Percentiles rank a stretch among this genome's conserved stretches.
phyloP scores from a whole-genome alignment of 2,888 invertebrate species.

The Drosophila paracracens region DNA sequence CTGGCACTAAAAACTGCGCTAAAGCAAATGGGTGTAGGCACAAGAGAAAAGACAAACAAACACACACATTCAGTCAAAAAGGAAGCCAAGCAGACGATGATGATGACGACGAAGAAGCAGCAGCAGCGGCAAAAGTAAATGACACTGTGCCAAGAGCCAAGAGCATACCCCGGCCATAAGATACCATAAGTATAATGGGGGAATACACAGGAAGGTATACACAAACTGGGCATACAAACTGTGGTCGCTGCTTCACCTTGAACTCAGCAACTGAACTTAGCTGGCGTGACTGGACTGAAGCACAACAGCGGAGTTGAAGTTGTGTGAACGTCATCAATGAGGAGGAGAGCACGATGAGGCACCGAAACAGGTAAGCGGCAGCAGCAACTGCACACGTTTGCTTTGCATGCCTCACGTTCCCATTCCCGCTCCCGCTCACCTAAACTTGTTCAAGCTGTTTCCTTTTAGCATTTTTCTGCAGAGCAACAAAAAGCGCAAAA shows the following conservation, averaged over 20 bases:
- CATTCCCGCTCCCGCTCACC: neutral
- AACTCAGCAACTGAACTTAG: slow-evolving; percentile 77
- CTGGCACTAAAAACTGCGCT: slow-evolving; percentile 59
- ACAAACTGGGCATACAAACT: slow-evolving; percentile 27
- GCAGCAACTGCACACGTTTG: slow-evolving; percentile 32
- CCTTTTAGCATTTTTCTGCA: slow-evolving; percentile 55
- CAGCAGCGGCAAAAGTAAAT: slow-evolving; percentile 31
- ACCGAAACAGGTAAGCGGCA: slow-evolving; percentile 40
- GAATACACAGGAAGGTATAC: slow-evolving; percentile 19
- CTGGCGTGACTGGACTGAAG: slow-evolving; percentile 51
- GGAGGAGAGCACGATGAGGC: slow-evolving; percentile 6
- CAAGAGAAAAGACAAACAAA: slow-evolving; percentile 5
- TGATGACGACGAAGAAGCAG: slow-evolving; percentile 23
- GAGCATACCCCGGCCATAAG: slow-evolving; percentile 5
- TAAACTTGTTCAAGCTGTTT: slow-evolving; percentile 41
- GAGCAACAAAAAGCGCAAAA: slow-evolving; percentile 4
- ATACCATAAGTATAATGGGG: slow-evolving; percentile 10
- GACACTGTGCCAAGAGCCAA: slow-evolving; percentile 54
- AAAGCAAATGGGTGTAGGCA: slow-evolving; percentile 70
- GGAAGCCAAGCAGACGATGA: slow-evolving; percentile 54
- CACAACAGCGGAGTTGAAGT: slow-evolving; percentile 16
- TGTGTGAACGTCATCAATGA: slow-evolving; percentile 20
- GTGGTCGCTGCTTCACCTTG: slow-evolving; percentile 74
- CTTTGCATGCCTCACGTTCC: slow-evolving; percentile 14
- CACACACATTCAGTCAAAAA: slow-evolving; percentile 22